Evolutionary conservation across 64 coral and sea anemone species (phyloP).

Genomic region (Porites lutea): DNA sequence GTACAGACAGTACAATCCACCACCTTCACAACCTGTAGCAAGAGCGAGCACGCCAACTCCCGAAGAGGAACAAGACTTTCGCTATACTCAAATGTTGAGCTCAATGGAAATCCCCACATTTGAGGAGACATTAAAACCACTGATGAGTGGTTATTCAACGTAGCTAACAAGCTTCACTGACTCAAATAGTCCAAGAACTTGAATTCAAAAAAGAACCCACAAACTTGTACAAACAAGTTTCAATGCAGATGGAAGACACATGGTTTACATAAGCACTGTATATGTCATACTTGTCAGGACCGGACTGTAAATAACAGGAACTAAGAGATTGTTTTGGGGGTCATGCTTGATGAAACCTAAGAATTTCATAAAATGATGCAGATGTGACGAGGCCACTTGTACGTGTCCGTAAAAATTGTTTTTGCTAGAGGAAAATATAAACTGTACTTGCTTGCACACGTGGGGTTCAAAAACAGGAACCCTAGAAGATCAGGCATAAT

Average conservation of each 20-base stretch:
- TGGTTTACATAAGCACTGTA: no score
- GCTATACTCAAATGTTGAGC: slow-evolving; percentile 82
- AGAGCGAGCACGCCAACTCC: slow-evolving; percentile 82
- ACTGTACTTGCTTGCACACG: neutral
- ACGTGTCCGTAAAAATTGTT: no score
- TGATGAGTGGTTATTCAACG: slow-evolving; percentile 26
- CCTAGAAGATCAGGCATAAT: no score
- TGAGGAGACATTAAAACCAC: slow-evolving; percentile 94
- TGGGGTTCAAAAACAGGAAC: neutral
- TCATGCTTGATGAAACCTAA: no score
- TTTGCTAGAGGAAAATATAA: neutral
- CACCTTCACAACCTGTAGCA: slow-evolving; percentile 75
- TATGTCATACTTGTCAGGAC: no score
- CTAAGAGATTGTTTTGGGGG: no score
- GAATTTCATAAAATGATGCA: no score
- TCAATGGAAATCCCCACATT: slow-evolving; percentile 96
- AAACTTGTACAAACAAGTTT: no score
- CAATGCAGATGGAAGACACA: no score
- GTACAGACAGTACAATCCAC: slow-evolving; percentile 37
- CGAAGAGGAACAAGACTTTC: slow-evolving; percentile 37
- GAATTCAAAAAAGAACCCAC: no score
- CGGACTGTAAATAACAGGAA: no score
- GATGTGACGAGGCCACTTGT: no score
- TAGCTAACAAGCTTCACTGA: neutral
- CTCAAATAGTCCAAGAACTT: neutral